Evolutionary conservation across 2,113 vertebrate genomes (phyloP), one percentile per base, ranked within the genome.

Genomic region (Oncorhynchus tshawytscha): DNA sequence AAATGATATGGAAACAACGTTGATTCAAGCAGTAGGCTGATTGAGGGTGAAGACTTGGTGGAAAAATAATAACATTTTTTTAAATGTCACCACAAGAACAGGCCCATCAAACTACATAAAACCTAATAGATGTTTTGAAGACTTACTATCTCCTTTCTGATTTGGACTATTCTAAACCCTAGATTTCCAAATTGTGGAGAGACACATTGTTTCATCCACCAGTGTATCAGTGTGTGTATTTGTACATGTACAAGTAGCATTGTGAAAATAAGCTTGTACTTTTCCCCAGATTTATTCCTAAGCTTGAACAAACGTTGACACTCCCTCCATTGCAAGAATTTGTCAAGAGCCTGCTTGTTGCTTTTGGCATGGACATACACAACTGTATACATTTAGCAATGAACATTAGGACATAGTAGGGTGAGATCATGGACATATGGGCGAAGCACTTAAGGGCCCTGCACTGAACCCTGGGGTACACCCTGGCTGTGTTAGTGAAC

Each of bases 381-480:
- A 92, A 90, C 84, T 86, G 84, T 87, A 87, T 88, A 86, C 81
- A 73, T 90, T 88, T 83, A 85, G 81, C 78, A 64, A 68, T 78
- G 76, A 84, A 87, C 68, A 60, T 51, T 16, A 71, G 81, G 9
- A 45, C 39, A 45, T 45, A 45, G 39, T 8, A 39, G 39, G 85
- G 84, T 86, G 83, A 91, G 86, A 85, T 90, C 91, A 92, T 84
- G 82, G 85, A 89, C 86, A 89, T 86, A 75, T 45, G 82, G 86
- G 51, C 75, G 75, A 59, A 73, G 48, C 51, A 60, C 76, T 45
- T 45, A 45, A 45, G 39, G 39, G 39, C 39, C 39, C 39, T 45
- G 39, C 9, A 11, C 39, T 59, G 73, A 79, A 81, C 72, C 31
- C 27, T 78, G 60, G 57, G 83, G 85, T 80, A 87, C 76, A 31